phyloP scores from a whole-genome alignment of 1,140 invertebrate species.

The Apocrypta bakeri region DNA sequence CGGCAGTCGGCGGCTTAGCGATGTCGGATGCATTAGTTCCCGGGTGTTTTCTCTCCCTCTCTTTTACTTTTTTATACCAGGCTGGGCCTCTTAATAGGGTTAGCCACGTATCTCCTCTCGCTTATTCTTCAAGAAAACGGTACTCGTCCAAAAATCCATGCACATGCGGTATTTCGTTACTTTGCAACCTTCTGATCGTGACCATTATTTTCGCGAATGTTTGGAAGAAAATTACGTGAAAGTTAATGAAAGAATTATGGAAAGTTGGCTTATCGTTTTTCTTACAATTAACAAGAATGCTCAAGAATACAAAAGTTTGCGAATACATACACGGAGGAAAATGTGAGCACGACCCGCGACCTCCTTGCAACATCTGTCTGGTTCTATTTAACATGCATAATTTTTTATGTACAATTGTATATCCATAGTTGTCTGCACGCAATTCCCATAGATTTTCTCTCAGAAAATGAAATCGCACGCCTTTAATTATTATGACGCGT shows the following conservation, averaged over 20 bases:
- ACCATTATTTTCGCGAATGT: background rate
- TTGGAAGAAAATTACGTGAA: background rate
- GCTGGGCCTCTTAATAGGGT: background rate
- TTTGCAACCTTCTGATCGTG: too few relatives aligned
- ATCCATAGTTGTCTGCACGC: background rate
- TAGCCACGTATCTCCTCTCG: background rate
- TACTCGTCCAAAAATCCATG: background rate
- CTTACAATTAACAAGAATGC: too few relatives aligned
- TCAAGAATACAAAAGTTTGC: background rate
- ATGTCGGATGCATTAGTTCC: conserved; percentile 32
- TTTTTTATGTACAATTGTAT: background rate
- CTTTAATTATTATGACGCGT: background rate
- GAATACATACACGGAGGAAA: background rate
- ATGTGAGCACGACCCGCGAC: background rate
- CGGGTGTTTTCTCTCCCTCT: background rate
- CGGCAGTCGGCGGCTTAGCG: conserved; percentile 24
- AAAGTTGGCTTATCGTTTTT: background rate
- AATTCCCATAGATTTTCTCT: background rate
- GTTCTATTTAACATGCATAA: background rate
- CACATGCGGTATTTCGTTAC: background rate
- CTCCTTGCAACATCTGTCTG: background rate
- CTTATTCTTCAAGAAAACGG: background rate
- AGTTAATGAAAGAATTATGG: background rate
- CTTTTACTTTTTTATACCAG: background rate
- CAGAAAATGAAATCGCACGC: background rate